Evolutionary conservation across 2,888 invertebrate species (phyloP).

Genomic region (Macrophya alboannulata): DNA sequence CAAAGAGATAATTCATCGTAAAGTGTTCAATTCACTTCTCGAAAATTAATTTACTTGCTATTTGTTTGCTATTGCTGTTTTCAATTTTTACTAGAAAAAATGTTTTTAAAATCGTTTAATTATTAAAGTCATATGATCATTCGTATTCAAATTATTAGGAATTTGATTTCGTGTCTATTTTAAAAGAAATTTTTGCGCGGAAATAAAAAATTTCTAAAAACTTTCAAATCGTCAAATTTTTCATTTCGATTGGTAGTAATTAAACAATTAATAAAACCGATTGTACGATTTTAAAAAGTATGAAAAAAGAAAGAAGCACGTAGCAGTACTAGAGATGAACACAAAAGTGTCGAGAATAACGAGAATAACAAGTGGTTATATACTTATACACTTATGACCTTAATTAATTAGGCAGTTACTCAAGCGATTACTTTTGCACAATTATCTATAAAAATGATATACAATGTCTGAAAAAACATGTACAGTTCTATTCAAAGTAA

Average conservation of each 20-base stretch:
- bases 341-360: not conserved
- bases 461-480: not conserved
- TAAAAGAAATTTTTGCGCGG: not conserved
- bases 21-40: not conserved
- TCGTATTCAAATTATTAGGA: not conserved
- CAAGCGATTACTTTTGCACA: not conserved
- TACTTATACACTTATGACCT: not conserved
- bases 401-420: not conserved
- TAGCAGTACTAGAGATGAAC: not conserved
- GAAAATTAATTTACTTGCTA: not conserved
- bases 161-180: not conserved
- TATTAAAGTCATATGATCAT: not conserved
- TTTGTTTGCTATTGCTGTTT: no score
- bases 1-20: not conserved
- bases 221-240: not conserved
- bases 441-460: not conserved
- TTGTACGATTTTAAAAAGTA: not conserved
- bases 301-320: not conserved
- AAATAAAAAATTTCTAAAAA: not conserved
- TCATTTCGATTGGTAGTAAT: not conserved
- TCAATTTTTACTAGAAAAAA: not conserved
- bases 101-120: not conserved
- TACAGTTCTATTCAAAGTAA: not conserved
- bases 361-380: not conserved
- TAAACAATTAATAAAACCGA: not conserved